Evolutionary conservation across 2,113 vertebrate genomes (phyloP).

Genomic region (Rhineura floridana): DNA sequence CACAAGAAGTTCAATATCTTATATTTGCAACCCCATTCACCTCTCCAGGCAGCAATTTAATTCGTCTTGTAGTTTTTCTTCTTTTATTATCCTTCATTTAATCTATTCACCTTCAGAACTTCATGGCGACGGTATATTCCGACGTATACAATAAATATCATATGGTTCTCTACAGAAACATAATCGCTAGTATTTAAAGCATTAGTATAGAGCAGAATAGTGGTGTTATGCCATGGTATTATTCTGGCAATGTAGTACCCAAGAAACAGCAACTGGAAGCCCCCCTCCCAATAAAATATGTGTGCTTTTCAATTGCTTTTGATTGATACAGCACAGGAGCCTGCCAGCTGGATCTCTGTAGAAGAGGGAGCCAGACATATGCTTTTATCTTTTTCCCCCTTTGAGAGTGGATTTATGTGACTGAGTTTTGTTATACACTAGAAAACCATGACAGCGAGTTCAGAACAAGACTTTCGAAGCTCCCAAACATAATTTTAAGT

Average conservation of each 20-base stretch:
- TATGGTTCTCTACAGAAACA: neutral
- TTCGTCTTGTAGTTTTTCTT: neutral
- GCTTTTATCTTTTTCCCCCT: neutral
- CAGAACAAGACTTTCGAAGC: conserved; percentile 10
- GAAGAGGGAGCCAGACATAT: neutral
- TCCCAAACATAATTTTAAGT: neutral
- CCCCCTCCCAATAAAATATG: neutral
- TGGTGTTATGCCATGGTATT: neutral
- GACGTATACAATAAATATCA: neutral
- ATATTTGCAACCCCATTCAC: neutral
- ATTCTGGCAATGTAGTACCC: neutral
- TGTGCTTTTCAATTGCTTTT: neutral
- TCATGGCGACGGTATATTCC: neutral
- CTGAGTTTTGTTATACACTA: conserved; percentile 12
- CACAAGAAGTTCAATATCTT: neutral
- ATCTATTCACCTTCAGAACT: neutral
- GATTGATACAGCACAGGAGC: neutral
- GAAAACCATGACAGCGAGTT: neutral
- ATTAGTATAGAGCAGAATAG: neutral
- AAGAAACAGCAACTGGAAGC: neutral
- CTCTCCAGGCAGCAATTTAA: neutral
- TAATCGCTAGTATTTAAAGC: neutral
- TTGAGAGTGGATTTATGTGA: neutral
- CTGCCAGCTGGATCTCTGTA: accelerated
- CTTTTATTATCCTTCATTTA: neutral